These are phyloP conservation scores for Chironex yamaguchii DNA, from an alignment of 30 jellyfish, hydroid and myxozoan species.

Conservation along the genomic window DNA sequence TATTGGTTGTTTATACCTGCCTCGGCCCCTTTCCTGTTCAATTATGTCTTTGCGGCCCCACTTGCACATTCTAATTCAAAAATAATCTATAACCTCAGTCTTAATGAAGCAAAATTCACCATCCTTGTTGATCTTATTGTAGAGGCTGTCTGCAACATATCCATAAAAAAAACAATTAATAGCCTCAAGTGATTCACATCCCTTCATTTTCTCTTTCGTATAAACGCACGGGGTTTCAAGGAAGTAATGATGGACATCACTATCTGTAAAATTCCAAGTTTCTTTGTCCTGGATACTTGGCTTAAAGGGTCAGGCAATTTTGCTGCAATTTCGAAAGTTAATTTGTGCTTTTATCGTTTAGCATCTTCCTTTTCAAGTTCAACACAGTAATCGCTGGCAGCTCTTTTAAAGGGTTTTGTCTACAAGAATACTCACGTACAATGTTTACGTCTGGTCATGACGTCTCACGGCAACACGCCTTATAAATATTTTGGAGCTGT, in stretches of 20 bases:
- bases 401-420: not conserved
- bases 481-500: too few species aligned
- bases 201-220: conserved; percentile 66
- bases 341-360: conserved; percentile 20
- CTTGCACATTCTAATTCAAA: too few species aligned
- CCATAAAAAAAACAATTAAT: conserved; percentile 60
- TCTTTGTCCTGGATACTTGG: conserved; percentile 6
- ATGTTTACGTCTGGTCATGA: conserved; percentile 11
- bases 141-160: conserved; percentile 33
- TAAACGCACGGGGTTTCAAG: conserved; percentile 63
- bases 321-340: conserved; percentile 14
- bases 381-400: not conserved
- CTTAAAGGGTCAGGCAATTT: conserved; percentile 50
- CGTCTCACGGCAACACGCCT: not conserved
- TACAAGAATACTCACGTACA: conserved; percentile 1
- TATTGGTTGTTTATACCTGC: too few species aligned
- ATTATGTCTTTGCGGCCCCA: too few species aligned
- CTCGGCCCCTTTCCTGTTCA: too few species aligned
- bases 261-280: conserved; percentile 39
- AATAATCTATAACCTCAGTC: conserved; percentile 45
- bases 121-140: conserved; percentile 12
- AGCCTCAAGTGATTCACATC: conserved; percentile 72
- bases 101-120: conserved; percentile 61
- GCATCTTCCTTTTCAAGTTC: conserved; percentile 26
- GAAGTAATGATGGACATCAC: conserved; percentile 56